phyloP scores from a whole-genome alignment of 92 coral and sea anemone genomes.

The Hydrozoanthus gracilis region DNA sequence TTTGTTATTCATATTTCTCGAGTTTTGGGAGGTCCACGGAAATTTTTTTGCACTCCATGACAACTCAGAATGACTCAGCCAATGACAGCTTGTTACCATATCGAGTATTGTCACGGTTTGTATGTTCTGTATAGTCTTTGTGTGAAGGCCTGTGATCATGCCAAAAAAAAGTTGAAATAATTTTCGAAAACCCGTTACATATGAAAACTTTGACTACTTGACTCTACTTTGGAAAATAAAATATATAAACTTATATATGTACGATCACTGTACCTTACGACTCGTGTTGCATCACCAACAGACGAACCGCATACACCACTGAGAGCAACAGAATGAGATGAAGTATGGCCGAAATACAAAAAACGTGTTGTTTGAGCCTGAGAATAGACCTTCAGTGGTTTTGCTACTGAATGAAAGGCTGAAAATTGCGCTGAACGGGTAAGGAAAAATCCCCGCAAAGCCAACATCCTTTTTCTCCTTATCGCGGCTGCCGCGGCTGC shows the following conservation, averaged over 20 bases:
- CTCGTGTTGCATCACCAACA: slow-evolving; percentile 25
- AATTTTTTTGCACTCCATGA: neutral
- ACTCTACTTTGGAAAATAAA: neutral
- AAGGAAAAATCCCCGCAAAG: slow-evolving; percentile 8
- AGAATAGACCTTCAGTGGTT: slow-evolving; percentile 7
- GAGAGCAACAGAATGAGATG: neutral
- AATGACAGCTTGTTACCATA: neutral
- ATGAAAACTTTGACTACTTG: neutral
- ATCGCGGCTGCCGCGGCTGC: neutral
- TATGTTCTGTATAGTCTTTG: neutral
- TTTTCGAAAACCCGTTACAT: neutral
- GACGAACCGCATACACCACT: neutral
- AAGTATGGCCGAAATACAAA: neutral
- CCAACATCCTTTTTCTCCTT: slow-evolving; percentile 5
- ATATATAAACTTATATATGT: neutral
- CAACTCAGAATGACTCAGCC: neutral
- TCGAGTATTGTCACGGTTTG: neutral
- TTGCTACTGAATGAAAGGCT: neutral
- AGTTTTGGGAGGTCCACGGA: neutral
- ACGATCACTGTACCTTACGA: slow-evolving; percentile 3
- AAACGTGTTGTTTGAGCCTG: slow-evolving; percentile 9
- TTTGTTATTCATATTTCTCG: neutral
- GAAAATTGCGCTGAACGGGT: slow-evolving; percentile 19
- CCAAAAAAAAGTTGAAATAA: neutral
- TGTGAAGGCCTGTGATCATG: neutral